Base-by-base conservation (phyloP, 2,797 vertebrate species). In the Tragelaphus eurycerus region DNA sequence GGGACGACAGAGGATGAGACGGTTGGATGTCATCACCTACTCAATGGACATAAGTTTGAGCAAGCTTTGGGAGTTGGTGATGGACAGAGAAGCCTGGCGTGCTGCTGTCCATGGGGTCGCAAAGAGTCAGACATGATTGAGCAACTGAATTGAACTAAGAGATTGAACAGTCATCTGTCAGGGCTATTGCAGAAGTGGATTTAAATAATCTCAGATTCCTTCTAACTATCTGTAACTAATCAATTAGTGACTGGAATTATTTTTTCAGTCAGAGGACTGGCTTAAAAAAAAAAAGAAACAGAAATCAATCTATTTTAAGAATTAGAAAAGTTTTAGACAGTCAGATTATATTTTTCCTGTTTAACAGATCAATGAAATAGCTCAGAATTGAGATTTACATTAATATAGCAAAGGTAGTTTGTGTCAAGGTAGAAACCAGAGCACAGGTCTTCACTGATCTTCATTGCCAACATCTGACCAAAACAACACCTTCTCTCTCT, bases 161-260 rank as follows among this genome's bases (percentile, higher is more conserved):
- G 46, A 16, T 57, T 59, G 31, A 74, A 86, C 13, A 95, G 76
- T 71, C 54, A 86, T 82, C 83, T 83, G 38, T 86, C 59, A 89
- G 50, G 86, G 34, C 12, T 93, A 89, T 1, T 19, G n/a, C 55
- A 83, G n/a, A 96, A 92, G 67, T 48, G 31, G 19, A 89, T 43
- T 95, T 97, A 95, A 94, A 88, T 90, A 67, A 94, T 86, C 71
- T 96, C n/a, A 83, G 83, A 78, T 55, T 96, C 79, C 78, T 59
- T 90, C 79, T 96, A 79, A 92, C 48, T 38, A 89, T 89, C 59
- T 83, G 17, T 96, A 50, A 90, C 59, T 95, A 84, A 93, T 76
- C 92, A 57, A 84, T 92, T 91, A 90, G 52, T 86, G 60, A 62
- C n/a, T 29, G 7, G 21, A 86, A 89, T 86, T 89, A 57, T 82